Evolutionary conservation across 2,113 vertebrate species (phyloP).

Genomic region (Recurvirostra avosetta): DNA sequence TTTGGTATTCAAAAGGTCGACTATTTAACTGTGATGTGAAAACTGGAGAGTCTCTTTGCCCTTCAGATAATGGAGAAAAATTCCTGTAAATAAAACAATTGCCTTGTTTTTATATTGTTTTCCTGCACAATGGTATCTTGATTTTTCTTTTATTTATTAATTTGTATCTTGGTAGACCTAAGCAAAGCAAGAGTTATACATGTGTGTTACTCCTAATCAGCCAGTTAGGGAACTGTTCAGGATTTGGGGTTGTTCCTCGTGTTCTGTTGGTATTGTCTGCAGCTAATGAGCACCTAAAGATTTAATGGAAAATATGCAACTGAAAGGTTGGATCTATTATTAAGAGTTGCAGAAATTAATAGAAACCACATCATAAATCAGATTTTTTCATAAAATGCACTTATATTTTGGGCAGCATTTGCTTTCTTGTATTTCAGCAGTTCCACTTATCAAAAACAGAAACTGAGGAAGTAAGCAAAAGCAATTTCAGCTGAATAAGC

Average conservation of each 20-base stretch:
- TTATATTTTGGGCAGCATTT: not conserved
- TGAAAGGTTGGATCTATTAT: not conserved
- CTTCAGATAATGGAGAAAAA: not conserved
- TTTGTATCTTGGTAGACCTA: not conserved
- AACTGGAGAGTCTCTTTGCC: not conserved
- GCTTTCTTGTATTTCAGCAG: not conserved
- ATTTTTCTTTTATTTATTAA: not conserved
- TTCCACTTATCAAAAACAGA: not conserved
- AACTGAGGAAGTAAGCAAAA: not conserved
- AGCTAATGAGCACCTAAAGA: not conserved
- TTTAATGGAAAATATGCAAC: not conserved
- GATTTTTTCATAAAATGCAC: not conserved
- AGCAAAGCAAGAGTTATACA: no score
- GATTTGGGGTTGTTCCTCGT: not conserved
- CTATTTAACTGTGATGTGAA: not conserved
- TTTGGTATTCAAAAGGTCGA: not conserved
- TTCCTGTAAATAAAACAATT: not conserved
- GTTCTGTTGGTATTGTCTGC: not conserved
- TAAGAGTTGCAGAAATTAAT: not conserved
- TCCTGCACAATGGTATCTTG: not conserved
- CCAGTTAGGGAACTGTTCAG: not conserved
- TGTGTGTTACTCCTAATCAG: not conserved
- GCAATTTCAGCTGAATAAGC: not conserved
- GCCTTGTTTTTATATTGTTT: not conserved
- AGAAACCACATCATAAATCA: not conserved